Evolutionary conservation across 2,797 vertebrate genomes (phyloP), one percentile per base, ranked within the genome.

Genomic region (Moxostoma hubbsi): DNA sequence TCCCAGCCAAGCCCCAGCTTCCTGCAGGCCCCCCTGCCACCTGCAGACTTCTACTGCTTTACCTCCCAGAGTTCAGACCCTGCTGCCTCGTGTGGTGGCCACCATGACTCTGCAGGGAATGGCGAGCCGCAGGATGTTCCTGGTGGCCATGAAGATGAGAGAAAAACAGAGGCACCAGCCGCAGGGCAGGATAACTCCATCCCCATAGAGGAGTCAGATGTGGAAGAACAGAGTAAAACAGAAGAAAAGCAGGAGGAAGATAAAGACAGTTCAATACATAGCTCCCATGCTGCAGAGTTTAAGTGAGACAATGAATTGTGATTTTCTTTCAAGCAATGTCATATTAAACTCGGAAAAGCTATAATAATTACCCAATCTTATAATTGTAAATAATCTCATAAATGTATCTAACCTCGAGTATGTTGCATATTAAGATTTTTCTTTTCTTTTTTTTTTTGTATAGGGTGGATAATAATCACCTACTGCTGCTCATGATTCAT

Each of bases 401-500:
- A 36, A 36, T 54, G 54, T n/a, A 62, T 12, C 46, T 51, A 13
- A 68, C 36, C 36, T 12, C 2, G 57, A 62, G 10, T 11, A 24
- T 57, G 9, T 7, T 65, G 36, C 36, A 36, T 36, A 36, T 36
- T 36, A 36, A 36, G 36, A 36, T 36, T 4, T 24, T 24, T 24
- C 24, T 24, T 63, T 4, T 4, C 85, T 0, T 71, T 12, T 78
- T 0, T 69, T 6, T 79, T 24, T 79, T 3, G 87, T 90, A 47
- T 93, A 99, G 98, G 87, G 98, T 99, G 46, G 98, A 99, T 91
- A 99, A 99, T 90, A 99, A 99, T 88, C 98, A 98, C 75, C 86
- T 98, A 46, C 94, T 99, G 65, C 94, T 99, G 36, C 93, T 99
- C 83, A 99, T 99, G 98, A 97, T 99, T 86, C 97, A 99, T 0